Conservation (phyloP, 2,888 invertebrate genomes). For the Platycnemis pennipes region DNA sequence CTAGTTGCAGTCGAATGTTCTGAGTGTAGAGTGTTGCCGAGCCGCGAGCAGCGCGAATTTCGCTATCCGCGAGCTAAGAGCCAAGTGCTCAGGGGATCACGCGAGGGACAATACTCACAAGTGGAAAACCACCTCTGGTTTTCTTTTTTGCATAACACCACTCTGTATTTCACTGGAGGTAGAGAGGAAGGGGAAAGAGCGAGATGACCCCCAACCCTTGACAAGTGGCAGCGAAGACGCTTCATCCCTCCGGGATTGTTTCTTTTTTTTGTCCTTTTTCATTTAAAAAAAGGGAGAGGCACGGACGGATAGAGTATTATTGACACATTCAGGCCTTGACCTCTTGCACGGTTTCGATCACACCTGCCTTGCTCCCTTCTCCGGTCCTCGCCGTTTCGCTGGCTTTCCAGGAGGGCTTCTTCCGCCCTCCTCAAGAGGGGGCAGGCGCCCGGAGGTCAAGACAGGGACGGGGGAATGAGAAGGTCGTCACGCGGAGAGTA, state of each 20-base stretch:
- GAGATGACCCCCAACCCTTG: background rate
- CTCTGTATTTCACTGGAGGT: background rate
- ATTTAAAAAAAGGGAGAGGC: background rate
- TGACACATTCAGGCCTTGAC: background rate
- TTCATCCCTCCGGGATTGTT: background rate
- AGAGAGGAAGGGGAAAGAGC: background rate
- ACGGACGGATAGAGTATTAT: background rate
- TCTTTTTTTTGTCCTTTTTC: background rate
- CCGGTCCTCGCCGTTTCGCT: background rate
- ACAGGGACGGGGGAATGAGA: background rate
- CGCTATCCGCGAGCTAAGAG: background rate
- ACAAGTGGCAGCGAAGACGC: background rate
- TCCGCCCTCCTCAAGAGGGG: background rate
- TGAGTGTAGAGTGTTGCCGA: background rate
- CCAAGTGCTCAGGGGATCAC: background rate
- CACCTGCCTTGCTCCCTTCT: background rate
- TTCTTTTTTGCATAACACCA: background rate
- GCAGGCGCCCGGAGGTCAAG: background rate
- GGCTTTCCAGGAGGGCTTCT: background rate
- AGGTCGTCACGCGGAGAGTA: too few relatives aligned
- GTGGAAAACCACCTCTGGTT: background rate
- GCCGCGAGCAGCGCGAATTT: background rate
- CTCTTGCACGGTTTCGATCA: constrained; percentile 23
- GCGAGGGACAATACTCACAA: background rate
- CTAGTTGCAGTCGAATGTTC: too few relatives aligned